Percentiles rank a stretch among this genome's conserved stretches.
phyloP scores from a whole-genome alignment of 2,113 vertebrate species.

The Rattus rattus region DNA sequence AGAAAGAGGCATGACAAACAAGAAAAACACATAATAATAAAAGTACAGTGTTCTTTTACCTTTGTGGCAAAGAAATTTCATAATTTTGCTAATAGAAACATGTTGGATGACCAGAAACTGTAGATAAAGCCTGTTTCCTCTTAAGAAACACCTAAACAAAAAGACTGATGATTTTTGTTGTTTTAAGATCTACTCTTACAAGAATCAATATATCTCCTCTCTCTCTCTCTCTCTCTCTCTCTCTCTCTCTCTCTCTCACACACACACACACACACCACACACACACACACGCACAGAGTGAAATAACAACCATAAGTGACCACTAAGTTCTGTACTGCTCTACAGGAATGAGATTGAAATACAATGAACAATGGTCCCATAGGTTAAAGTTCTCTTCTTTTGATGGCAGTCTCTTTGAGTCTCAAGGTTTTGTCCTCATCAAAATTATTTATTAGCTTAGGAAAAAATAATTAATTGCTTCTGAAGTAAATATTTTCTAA shows the following conservation, averaged over 20 bases:
- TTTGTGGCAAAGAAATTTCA: constrained; percentile 6
- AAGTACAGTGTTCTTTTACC: constrained; percentile 11
- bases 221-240: neutral
- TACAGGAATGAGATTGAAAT: neutral
- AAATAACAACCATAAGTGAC: neutral
- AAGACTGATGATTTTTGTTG: neutral
- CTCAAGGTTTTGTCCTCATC: neutral
- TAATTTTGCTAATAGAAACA: constrained; percentile 33
- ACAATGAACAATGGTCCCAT: neutral
- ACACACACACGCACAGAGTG: neutral
- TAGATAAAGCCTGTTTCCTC: neutral
- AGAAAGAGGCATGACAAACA: neutral
- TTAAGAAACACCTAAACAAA: constrained; percentile 34
- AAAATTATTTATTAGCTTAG: neutral
- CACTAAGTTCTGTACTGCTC: neutral
- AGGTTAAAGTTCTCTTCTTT: constrained; percentile 11
- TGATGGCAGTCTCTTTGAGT: neutral
- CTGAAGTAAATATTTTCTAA: neutral
- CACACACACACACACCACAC: no score
- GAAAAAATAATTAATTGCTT: constrained; percentile 42
- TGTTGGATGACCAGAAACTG: neutral
- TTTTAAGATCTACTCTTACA: neutral
- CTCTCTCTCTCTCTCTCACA: neutral
- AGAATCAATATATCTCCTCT: neutral
- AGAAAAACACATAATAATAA: neutral